These are phyloP conservation scores for Lysiphlebus fabarum DNA, from an alignment of 1,140 invertebrate species.

Conservation along the genomic window DNA sequence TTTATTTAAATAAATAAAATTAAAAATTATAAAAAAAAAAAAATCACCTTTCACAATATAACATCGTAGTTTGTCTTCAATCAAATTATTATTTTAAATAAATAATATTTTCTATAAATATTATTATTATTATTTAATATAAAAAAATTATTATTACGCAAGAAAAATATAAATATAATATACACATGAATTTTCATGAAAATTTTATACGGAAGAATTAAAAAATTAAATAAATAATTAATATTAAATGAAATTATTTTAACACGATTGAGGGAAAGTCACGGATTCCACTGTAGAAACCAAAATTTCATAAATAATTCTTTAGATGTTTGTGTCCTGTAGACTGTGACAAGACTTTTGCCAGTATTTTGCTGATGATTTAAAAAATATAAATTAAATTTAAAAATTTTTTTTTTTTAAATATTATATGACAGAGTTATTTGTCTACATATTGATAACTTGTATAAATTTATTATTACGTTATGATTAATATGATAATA, in stretches of 20 bases:
- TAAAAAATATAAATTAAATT: conserved; percentile 16
- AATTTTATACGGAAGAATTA: background rate
- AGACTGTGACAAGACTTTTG: conserved; percentile 22
- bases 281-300: conserved; percentile 37
- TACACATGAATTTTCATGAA: too few species aligned
- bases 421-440: background rate
- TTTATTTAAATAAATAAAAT: too few species aligned
- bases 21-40: too few species aligned
- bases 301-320: conserved; percentile 42
- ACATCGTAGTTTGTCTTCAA: too few species aligned
- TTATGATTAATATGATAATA: background rate
- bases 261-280: background rate
- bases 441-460: background rate
- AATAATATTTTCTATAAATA: too few species aligned
- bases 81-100: too few species aligned
- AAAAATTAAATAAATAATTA: conserved; percentile 1
- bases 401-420: too few species aligned
- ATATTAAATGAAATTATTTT: background rate
- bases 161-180: too few species aligned
- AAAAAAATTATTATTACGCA: too few species aligned
- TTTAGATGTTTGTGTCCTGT: conserved; percentile 18
- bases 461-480: background rate
- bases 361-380: background rate
- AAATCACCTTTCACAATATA: too few species aligned
- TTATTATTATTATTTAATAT: too few species aligned